These are phyloP conservation scores for Apodemia mormo DNA, from an alignment of 2,888 invertebrate species.

Conservation along the genomic window DNA sequence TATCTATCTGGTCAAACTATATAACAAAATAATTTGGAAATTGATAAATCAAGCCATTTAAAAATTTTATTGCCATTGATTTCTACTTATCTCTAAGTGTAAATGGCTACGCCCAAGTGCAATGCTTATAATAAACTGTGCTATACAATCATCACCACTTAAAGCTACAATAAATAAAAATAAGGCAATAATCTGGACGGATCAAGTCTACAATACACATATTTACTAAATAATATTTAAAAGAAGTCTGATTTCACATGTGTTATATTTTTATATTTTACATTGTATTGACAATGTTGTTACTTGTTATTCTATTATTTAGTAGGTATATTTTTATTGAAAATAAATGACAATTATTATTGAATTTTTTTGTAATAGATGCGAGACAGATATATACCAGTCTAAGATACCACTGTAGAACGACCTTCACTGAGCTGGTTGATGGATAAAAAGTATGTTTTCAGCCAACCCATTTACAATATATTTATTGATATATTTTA, in stretches of 20 bases:
- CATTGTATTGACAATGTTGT: too few species aligned
- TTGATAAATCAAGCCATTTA: background rate
- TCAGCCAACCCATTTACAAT: too few species aligned
- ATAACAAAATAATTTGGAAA: background rate
- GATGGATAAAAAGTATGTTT: too few species aligned
- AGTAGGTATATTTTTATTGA: too few species aligned
- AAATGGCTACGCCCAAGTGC: slow-evolving; percentile 20
- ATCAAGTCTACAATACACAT: slow-evolving; percentile 38
- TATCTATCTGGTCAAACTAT: background rate
- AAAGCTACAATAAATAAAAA: slow-evolving; percentile 71
- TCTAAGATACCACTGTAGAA: too few species aligned
- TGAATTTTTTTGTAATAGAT: too few species aligned
- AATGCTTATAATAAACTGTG: slow-evolving; percentile 9
- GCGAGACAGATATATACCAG: too few species aligned
- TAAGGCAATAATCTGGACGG: slow-evolving; percentile 72
- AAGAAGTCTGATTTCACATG: background rate
- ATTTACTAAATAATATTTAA: slow-evolving; percentile 1
- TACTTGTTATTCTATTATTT: too few species aligned
- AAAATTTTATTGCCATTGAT: too few species aligned
- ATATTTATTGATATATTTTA: too few species aligned
- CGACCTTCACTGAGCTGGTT: too few species aligned
- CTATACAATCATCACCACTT: slow-evolving; percentile 19
- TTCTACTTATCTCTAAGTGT: background rate
- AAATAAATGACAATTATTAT: too few species aligned
- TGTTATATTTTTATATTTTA: background rate